Base-by-base conservation (phyloP, 2,888 invertebrate species). In the Maniola hyperantus region DNA sequence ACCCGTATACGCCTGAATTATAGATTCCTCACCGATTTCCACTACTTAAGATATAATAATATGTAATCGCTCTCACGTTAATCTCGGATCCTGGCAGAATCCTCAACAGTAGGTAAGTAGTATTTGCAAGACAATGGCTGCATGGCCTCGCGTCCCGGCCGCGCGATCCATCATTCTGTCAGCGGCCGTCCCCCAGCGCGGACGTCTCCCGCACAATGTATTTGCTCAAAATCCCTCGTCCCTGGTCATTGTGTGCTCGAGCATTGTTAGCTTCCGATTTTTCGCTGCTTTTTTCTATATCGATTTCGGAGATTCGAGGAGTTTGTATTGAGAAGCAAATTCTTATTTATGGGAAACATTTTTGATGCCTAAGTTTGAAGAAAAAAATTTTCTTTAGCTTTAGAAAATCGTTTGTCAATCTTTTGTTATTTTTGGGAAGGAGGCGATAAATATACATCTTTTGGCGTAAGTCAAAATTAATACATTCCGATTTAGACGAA, bases 81-180 rank as follows among this genome's bases (percentile, higher is more conserved):
- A 67, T 58, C 51, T 61, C 33, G 61, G 51, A 33, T 61, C 51
- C 15, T 53, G 55, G 42, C 42, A 50, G 59, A 66, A 69, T 66
- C 57, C 59, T 42, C 33, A 61, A 48, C 61, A 55, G 39, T 54
- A 20, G n/a, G n/a, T n/a, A n/a, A 13, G 6, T 44, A 48, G 58
- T 65, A 63, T 65, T 66, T 66, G 64, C 69, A 50, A 50, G 66
- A 70, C 68, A 69, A 67, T 69, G 46, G 39, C 50, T 18, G 18
- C 6, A 18, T 7, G 18, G 20, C 50, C 26, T 44, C 53, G 44
- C 34, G 34, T 7, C 46, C 34, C 59, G 11, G 46, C 15, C 48
- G 15, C 46, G 8, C 73, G 79, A 87, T 87, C 85, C 79, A 85
- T 87, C 86, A 87, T 73, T 71, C 78, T 84, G 85, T 85, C 85